These are phyloP conservation scores for Wiebesia pumilae DNA, from an alignment of 1,140 invertebrate genomes.

Conservation along the genomic window DNA sequence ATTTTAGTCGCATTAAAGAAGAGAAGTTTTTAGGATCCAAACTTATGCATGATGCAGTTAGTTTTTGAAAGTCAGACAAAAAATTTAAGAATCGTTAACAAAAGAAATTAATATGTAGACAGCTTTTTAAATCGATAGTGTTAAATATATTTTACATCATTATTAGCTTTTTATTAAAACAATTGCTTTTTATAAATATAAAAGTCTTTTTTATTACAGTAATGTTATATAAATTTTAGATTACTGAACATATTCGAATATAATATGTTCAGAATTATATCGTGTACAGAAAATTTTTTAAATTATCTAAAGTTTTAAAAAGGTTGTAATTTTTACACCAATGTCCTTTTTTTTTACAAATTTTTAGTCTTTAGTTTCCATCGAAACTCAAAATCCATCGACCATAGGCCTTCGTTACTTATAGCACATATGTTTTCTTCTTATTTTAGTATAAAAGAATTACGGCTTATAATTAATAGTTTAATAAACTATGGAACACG, in stretches of 20 bases:
- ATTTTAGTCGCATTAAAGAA: neutral
- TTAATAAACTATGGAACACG: slow-evolving; percentile 34
- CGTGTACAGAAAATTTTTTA: neutral
- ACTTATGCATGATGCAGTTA: neutral
- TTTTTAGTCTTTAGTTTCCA: neutral
- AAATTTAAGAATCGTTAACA: neutral
- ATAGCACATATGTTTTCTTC: neutral
- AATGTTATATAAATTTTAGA: neutral
- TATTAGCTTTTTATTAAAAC: neutral
- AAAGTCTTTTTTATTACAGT: neutral
- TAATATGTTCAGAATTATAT: neutral
- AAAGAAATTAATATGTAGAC: neutral
- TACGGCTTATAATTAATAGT: neutral
- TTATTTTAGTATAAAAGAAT: slow-evolving; percentile 19
- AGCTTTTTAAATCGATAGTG: too few relatives aligned
- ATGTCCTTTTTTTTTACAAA: neutral
- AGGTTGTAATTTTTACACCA: neutral
- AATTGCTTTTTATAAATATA: neutral
- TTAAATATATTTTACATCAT: neutral
- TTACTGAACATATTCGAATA: neutral
- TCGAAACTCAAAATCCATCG: too few relatives aligned
- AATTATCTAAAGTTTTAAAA: slow-evolving; percentile 6
- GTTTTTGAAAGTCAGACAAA: neutral
- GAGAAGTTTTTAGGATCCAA: neutral
- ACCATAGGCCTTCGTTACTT: slow-evolving; percentile 4